Percentiles rank a stretch among this genome's conserved stretches.
These are phyloP conservation scores for Eremobia ochroleuca DNA, from an alignment of 2,888 invertebrate species.

Conservation along the genomic window DNA sequence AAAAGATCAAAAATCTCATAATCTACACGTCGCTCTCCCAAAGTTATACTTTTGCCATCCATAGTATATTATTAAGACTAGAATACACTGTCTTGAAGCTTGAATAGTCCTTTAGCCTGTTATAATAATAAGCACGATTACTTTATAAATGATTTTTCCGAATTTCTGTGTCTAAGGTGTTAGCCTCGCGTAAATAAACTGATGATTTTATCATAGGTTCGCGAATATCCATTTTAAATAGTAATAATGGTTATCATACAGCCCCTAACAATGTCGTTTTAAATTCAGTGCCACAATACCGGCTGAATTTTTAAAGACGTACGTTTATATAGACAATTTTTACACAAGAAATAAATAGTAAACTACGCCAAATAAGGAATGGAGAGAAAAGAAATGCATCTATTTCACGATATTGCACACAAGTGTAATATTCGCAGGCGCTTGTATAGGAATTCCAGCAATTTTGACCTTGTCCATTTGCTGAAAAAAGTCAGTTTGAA, in stretches of 20 bases:
- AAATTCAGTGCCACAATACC: conserved; percentile 32
- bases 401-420: conserved; percentile 44
- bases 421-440: conserved; percentile 18
- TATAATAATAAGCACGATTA: conserved; percentile 21
- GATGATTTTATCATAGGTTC: conserved; percentile 57
- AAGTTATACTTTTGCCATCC: conserved; percentile 56
- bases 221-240: conserved; percentile 56
- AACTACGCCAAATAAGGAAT: conserved; percentile 66
- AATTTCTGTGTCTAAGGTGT: conserved; percentile 24
- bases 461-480: conserved; percentile 32
- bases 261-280: conserved; percentile 36
- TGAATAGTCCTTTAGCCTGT: conserved; percentile 15
- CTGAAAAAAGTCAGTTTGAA: conserved; percentile 32
- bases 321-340: conserved; percentile 60
- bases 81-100: conserved; percentile 50
- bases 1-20: conserved; percentile 52
- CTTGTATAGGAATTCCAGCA: conserved; percentile 36
- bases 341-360: conserved; percentile 62
- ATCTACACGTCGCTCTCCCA: conserved; percentile 19
- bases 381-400: conserved; percentile 65
- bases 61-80: conserved; percentile 47
- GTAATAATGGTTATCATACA: conserved; percentile 41
- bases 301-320: conserved; percentile 25
- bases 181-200: conserved; percentile 64
- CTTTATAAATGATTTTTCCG: conserved; percentile 11